Evolutionary conservation across 2,888 invertebrate species (phyloP).

Genomic region (Corbicula japonica): DNA sequence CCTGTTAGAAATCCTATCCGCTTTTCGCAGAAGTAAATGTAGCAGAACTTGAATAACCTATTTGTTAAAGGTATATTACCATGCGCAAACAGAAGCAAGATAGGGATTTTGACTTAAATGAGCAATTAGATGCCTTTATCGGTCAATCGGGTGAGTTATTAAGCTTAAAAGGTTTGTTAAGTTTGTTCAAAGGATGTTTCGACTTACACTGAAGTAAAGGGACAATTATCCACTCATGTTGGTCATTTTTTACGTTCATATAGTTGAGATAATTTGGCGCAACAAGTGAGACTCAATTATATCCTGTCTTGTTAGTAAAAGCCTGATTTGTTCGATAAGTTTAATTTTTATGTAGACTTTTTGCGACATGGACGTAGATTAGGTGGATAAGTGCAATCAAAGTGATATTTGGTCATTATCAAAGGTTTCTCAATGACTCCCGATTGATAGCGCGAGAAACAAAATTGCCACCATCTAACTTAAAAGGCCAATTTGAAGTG

Average conservation of each 20-base stretch:
- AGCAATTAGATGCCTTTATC: slow-evolving; percentile 21
- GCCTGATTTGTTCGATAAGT: too few species aligned
- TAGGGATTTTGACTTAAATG: not conserved
- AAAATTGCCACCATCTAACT: too few species aligned
- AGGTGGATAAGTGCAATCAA: too few species aligned
- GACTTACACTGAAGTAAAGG: not conserved
- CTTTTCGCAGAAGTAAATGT: slow-evolving; percentile 11
- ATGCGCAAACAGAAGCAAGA: too few species aligned
- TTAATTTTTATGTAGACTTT: too few species aligned
- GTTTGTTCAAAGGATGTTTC: slow-evolving; percentile 15
- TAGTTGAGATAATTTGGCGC: slow-evolving; percentile 7
- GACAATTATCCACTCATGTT: slow-evolving; percentile 4
- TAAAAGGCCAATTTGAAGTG: too few species aligned
- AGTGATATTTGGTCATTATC: too few species aligned
- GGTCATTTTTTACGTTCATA: slow-evolving; percentile 24
- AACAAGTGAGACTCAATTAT: slow-evolving; percentile 13
- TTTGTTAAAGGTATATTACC: too few species aligned
- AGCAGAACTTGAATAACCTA: too few species aligned
- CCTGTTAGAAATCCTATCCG: slow-evolving; percentile 33
- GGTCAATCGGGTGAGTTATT: slow-evolving; percentile 14
- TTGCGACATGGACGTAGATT: too few species aligned
- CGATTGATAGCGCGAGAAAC: too few species aligned
- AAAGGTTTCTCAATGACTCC: too few species aligned
- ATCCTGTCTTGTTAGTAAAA: slow-evolving; percentile 27
- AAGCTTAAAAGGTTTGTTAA: slow-evolving; percentile 26